Evolutionary conservation across 1,140 invertebrate species (phyloP).

Genomic region (Hyles vespertilio): DNA sequence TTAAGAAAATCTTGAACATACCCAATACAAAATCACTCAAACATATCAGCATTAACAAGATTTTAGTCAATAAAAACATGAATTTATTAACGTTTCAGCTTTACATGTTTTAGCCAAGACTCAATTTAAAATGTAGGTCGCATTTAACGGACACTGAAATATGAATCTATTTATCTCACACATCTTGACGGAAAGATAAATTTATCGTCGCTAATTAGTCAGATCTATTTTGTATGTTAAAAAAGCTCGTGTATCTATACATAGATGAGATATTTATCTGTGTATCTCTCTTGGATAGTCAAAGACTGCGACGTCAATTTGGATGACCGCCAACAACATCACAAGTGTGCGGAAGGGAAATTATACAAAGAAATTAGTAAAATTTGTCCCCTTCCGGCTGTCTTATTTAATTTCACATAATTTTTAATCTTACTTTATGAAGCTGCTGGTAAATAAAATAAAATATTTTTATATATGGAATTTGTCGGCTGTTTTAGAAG

Average conservation of each 20-base stretch:
- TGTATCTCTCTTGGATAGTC: not conserved
- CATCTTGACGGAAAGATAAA: not conserved
- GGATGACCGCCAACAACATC: conserved; percentile 23
- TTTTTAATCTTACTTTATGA: too few relatives aligned
- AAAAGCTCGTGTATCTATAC: not conserved
- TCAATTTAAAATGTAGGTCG: conserved; percentile 15
- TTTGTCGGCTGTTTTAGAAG: not conserved
- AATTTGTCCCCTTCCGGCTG: conserved; percentile 13
- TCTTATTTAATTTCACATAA: too few relatives aligned
- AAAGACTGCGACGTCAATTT: conserved; percentile 21
- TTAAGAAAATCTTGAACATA: not conserved
- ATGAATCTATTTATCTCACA: conserved; percentile 7
- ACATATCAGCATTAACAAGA: not conserved
- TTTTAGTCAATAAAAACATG: conserved; percentile 7
- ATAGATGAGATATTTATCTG: conserved; percentile 5
- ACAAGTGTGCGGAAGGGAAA: conserved; percentile 12
- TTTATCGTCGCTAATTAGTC: conserved; percentile 11
- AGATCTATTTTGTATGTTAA: conserved; percentile 5
- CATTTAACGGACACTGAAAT: conserved; percentile 2
- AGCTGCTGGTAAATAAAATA: too few relatives aligned
- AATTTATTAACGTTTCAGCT: conserved; percentile 6
- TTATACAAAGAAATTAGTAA: conserved; percentile 3
- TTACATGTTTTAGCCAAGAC: conserved; percentile 5
- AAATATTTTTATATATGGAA: not conserved
- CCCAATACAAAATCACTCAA: not conserved